A percentile compares a stretch with the other conserved stretches of the same genome.
Conservation (phyloP, 2,797 vertebrate species). For the Monodelphis domestica region DNA sequence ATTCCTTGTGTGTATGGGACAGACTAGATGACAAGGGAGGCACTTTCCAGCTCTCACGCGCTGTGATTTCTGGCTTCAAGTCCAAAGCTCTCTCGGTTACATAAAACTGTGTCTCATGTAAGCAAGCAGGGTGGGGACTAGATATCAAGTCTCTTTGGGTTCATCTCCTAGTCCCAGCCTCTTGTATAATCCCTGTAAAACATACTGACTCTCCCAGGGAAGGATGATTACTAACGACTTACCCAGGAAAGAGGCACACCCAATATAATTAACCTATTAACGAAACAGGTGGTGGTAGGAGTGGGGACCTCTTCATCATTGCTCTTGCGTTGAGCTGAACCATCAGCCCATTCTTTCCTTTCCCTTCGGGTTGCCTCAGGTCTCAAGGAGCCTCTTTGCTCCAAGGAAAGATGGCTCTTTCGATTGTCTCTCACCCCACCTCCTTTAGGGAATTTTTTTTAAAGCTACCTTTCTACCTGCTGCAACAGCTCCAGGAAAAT, state of each 20-base stretch:
- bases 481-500: neutral
- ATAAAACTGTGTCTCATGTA: neutral
- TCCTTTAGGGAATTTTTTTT: neutral
- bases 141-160: neutral
- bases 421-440: neutral
- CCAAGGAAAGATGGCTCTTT: neutral
- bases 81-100: neutral
- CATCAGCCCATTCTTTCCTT: neutral
- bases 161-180: neutral
- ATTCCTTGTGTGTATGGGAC: neutral
- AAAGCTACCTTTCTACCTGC: neutral
- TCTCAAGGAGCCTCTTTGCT: too few species aligned
- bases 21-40: neutral
- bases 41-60: neutral
- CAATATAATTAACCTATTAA: neutral
- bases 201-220: neutral
- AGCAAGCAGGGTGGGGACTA: neutral
- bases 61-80: neutral
- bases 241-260: fast-evolving
- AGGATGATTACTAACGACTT: fast-evolving
- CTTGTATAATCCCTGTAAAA: neutral
- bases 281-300: neutral
- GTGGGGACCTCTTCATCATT: neutral
- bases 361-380: neutral
- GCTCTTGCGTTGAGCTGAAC: fast-evolving